Evolutionary conservation across 2,113 vertebrate species (phyloP).

Genomic region (Apteryx mantelli): DNA sequence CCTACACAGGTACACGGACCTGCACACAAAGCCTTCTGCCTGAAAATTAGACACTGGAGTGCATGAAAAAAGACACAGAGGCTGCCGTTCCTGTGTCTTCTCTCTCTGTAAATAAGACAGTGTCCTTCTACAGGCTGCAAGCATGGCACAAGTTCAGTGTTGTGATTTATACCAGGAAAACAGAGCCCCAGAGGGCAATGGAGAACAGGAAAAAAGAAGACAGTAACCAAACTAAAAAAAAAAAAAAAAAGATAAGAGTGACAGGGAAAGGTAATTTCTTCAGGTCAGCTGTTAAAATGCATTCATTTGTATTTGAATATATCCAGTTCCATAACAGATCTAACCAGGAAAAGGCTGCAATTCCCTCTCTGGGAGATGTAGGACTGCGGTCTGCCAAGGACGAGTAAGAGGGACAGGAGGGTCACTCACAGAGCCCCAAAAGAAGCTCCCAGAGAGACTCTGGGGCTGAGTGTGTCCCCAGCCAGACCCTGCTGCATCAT

Average conservation of each 20-base stretch:
- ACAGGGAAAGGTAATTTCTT: neutral
- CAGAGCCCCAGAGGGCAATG: neutral
- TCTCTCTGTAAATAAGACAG: neutral
- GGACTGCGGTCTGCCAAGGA: neutral
- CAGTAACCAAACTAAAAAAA: accelerated
- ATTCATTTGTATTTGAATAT: neutral
- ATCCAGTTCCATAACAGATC: neutral
- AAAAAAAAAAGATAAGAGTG: neutral
- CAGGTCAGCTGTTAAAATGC: neutral
- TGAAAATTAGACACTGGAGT: neutral
- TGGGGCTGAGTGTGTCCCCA: neutral
- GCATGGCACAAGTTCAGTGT: neutral
- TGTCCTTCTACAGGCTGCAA: neutral
- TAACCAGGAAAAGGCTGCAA: neutral
- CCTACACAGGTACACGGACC: neutral
- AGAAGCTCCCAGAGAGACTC: neutral
- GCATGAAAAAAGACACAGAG: neutral
- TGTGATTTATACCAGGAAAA: neutral
- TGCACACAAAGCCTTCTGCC: neutral
- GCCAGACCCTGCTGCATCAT: neutral
- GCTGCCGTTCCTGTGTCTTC: neutral
- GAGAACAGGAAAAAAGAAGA: neutral
- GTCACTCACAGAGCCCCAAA: neutral
- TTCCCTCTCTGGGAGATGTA: neutral
- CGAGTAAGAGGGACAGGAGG: neutral